A percentile compares a stretch with the other conserved stretches of the same genome.
Conservation (phyloP, 2,797 vertebrate species). For the Chaetodon trifasciatus region DNA sequence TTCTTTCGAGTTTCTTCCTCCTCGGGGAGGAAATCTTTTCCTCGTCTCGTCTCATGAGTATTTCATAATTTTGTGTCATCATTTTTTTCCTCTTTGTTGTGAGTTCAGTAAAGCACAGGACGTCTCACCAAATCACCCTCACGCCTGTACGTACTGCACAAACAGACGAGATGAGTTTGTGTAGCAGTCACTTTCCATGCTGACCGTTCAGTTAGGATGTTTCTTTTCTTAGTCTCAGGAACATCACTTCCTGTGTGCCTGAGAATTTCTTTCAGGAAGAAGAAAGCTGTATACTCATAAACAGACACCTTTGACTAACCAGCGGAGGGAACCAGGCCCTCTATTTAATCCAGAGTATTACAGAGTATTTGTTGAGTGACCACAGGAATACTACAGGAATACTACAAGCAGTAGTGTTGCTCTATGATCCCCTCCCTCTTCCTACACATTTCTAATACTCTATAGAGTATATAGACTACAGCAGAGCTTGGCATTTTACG, state of each 20-base stretch:
- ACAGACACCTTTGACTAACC: not conserved
- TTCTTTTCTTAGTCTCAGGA: no score
- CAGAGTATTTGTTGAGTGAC: not conserved
- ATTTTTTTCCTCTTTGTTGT: not conserved
- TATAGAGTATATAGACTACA: no score
- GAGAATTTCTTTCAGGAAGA: not conserved
- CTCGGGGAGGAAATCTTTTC: not conserved
- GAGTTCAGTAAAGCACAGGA: not conserved
- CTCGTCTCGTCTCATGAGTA: not conserved
- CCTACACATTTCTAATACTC: no score
- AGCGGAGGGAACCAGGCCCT: not conserved
- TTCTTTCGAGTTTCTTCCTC: constrained; percentile 3
- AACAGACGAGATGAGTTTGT: not conserved
- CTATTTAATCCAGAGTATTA: not conserved
- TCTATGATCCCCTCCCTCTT: no score
- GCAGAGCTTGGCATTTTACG: no score
- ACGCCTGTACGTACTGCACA: not conserved
- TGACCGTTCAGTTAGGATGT: no score
- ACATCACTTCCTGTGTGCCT: not conserved
- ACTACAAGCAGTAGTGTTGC: no score
- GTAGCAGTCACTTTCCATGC: not conserved
- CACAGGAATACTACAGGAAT: no score
- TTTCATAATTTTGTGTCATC: not conserved
- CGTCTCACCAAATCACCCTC: not conserved
- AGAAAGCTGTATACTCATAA: not conserved